phyloP scores from a whole-genome alignment of 2,888 invertebrate genomes.

The Thelaira solivaga region DNA sequence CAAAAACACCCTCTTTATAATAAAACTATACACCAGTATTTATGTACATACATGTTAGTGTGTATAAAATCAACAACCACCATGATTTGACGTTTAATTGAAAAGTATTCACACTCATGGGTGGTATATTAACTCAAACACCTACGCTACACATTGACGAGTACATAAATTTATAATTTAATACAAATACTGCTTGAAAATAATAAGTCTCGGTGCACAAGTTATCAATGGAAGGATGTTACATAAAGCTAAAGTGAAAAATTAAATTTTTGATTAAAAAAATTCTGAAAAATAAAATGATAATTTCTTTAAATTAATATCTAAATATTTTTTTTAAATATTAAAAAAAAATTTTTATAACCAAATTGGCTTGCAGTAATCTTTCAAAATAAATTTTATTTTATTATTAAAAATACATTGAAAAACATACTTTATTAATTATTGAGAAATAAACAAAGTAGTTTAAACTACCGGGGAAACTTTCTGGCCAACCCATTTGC shows the following conservation, averaged over 20 bases:
- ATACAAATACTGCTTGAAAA: too few species aligned
- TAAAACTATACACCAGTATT: background rate
- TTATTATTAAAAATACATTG: too few species aligned
- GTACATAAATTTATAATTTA: too few species aligned
- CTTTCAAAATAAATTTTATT: too few species aligned
- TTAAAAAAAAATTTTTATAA: too few species aligned
- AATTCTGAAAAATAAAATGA: too few species aligned
- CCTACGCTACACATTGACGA: too few species aligned
- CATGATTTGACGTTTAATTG: slow-evolving; percentile 60
- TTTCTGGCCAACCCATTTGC: background rate
- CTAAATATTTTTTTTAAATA: too few species aligned
- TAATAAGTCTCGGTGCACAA: slow-evolving; percentile 18
- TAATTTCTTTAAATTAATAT: too few species aligned
- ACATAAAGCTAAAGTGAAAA: slow-evolving; percentile 21
- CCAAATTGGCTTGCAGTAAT: too few species aligned
- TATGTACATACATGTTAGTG: too few species aligned
- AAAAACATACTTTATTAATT: too few species aligned
- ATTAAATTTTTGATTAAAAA: slow-evolving; percentile 40
- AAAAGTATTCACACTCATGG: slow-evolving; percentile 51
- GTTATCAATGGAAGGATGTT: slow-evolving; percentile 18
- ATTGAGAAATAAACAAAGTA: background rate
- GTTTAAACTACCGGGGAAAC: background rate
- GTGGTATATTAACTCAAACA: background rate
- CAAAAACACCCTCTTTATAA: slow-evolving; percentile 14
- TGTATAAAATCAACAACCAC: slow-evolving; percentile 36